phyloP scores from a whole-genome alignment of 2,113 vertebrate species.

The Stomatorhinus ivindoensis region DNA sequence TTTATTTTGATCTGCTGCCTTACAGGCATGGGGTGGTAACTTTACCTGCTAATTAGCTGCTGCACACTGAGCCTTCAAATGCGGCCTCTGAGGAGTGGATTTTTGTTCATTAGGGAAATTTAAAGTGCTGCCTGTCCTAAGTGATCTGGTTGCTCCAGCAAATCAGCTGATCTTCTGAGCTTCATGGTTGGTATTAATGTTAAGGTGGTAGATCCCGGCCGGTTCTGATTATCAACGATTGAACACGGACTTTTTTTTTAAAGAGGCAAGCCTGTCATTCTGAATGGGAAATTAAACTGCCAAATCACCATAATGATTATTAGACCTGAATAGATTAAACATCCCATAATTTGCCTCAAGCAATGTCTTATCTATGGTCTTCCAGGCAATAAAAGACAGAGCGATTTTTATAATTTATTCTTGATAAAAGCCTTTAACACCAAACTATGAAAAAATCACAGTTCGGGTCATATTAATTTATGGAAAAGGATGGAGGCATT shows the following conservation, averaged over 20 bases:
- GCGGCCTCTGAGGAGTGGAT: background rate
- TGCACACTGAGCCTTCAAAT: background rate
- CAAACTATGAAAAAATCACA: background rate
- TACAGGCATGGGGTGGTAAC: background rate
- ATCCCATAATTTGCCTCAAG: background rate
- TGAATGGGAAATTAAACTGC: background rate
- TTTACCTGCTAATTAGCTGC: background rate
- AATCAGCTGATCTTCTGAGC: background rate
- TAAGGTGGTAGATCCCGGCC: background rate
- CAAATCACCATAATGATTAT: background rate
- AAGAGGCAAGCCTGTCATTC: background rate
- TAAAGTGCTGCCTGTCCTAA: background rate
- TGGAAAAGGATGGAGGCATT: background rate
- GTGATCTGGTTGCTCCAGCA: background rate
- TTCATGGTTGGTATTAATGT: background rate
- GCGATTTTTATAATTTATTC: background rate
- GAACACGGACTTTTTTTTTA: background rate
- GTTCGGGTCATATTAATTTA: background rate
- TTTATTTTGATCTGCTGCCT: background rate
- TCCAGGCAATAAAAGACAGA: background rate
- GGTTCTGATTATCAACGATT: background rate
- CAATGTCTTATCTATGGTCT: background rate
- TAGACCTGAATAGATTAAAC: background rate
- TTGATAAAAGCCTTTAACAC: background rate
- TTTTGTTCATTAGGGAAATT: background rate